Conservation (phyloP, 2,797 vertebrate species). For the Sphenodon punctatus region DNA sequence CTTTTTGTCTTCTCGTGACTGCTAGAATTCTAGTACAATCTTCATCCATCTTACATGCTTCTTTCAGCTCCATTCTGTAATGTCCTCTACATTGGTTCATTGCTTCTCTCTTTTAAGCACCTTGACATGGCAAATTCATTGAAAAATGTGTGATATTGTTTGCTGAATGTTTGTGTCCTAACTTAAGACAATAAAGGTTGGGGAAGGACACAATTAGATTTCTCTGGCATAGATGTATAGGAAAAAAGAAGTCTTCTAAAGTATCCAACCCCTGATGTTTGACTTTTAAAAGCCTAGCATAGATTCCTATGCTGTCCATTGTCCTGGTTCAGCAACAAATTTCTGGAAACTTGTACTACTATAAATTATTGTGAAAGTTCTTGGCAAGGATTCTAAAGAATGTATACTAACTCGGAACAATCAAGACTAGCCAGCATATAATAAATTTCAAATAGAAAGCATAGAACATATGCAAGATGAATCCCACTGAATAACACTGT, state of each 20-base stretch:
- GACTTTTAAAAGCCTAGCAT: too few relatives aligned
- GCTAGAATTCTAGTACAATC: slow-evolving; percentile 13
- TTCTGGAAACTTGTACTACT: not conserved
- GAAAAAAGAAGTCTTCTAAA: too few relatives aligned
- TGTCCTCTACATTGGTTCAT: slow-evolving; percentile 28
- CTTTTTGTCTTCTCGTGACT: slow-evolving; percentile 46
- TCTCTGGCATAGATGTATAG: too few relatives aligned
- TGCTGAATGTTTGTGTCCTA: slow-evolving; percentile 37
- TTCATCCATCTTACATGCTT: slow-evolving; percentile 15
- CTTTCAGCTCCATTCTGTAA: slow-evolving; percentile 3
- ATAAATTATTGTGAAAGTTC: not conserved
- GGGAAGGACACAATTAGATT: slow-evolving; percentile 14
- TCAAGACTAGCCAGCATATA: too few relatives aligned
- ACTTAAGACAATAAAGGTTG: not conserved
- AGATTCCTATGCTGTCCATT: too few relatives aligned
- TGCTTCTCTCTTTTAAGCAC: slow-evolving; percentile 22
- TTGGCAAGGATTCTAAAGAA: not conserved
- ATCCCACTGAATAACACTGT: too few relatives aligned
- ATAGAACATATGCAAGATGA: too few relatives aligned
- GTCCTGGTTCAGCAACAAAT: not conserved
- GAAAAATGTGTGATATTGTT: slow-evolving; percentile 21
- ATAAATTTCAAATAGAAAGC: too few relatives aligned
- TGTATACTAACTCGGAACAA: too few relatives aligned
- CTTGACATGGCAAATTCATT: slow-evolving; percentile 25
- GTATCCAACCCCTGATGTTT: too few relatives aligned